These are phyloP conservation scores for Folsomia manolachei DNA, from an alignment of 2,888 invertebrate genomes.

Conservation along the genomic window DNA sequence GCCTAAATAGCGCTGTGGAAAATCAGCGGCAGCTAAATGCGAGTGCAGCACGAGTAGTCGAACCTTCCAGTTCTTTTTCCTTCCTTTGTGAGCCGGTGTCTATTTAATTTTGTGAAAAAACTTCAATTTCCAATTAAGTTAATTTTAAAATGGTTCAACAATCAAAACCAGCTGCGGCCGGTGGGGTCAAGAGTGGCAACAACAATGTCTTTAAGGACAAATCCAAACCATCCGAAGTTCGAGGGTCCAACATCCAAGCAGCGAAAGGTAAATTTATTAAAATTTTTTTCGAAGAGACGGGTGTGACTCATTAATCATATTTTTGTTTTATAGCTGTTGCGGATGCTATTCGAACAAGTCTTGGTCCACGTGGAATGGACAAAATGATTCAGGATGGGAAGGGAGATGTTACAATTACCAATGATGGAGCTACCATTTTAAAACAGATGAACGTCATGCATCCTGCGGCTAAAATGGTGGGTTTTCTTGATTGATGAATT, in stretches of 20 bases:
- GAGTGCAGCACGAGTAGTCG: not conserved
- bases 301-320: not conserved
- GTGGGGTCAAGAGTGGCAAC: not conserved
- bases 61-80: not conserved
- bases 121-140: not conserved
- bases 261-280: conserved; percentile 77
- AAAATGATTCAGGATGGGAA: conserved; percentile 98
- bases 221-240: conserved; percentile 90
- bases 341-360: conserved; percentile 96
- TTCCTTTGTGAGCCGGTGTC: not conserved
- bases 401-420: conserved; percentile 98
- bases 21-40: no score
- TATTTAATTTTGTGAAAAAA: no score
- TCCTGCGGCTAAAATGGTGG: conserved; percentile 98
- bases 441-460: conserved; percentile 98
- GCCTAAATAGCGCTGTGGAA: no score
- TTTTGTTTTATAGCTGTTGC: conserved; percentile 78
- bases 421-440: conserved; percentile 98
- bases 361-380: conserved; percentile 99
- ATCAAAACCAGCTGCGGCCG: not conserved
- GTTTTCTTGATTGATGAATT: not conserved
- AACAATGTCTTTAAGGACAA: conserved; percentile 75
- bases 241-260: conserved; percentile 92
- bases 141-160: not conserved
- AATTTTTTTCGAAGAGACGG: not conserved